phyloP scores from a whole-genome alignment of 2,113 vertebrate species.

The Larimichthys polyactis region DNA sequence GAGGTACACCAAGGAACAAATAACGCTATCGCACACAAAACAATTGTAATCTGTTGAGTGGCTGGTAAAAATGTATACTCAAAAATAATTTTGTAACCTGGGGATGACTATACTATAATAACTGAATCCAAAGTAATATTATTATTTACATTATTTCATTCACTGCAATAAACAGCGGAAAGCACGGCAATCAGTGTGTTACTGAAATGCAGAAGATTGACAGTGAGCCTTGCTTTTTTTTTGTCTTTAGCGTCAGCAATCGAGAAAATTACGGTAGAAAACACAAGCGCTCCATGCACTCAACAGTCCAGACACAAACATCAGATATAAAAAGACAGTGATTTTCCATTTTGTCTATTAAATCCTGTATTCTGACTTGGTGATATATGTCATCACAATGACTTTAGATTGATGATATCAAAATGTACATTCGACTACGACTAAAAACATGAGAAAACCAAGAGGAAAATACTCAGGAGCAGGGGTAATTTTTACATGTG shows the following conservation, averaged over 20 bases:
- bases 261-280: background rate
- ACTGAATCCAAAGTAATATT: background rate
- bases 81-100: no score
- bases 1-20: no score
- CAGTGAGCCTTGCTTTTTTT: background rate
- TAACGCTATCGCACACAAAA: no score
- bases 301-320: background rate
- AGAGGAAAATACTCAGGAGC: background rate
- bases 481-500: background rate
- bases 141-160: background rate
- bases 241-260: background rate
- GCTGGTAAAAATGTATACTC: no score
- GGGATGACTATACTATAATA: no score
- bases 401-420: background rate
- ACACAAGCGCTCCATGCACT: background rate
- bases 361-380: background rate
- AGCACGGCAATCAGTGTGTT: background rate
- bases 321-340: background rate
- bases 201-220: background rate
- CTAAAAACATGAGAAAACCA: background rate
- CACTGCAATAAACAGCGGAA: background rate
- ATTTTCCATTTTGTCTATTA: background rate
- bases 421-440: background rate
- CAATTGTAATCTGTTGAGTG: no score
- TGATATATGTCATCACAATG: background rate